Base-by-base conservation (phyloP, 2,797 vertebrate species). In the Tokudaia muenninki region DNA sequence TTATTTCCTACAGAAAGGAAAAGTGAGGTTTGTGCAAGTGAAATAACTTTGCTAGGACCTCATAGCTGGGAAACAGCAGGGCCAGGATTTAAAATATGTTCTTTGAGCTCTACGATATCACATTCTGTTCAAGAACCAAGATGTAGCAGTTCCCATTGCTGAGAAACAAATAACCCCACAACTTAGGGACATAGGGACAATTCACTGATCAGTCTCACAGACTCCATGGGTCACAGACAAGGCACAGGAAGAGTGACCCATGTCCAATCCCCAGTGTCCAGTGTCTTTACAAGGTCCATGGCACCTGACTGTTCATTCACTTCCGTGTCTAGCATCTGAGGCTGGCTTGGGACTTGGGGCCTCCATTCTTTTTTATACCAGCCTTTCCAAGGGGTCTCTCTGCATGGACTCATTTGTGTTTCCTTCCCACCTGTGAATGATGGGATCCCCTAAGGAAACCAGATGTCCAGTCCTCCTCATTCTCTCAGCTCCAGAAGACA, bases 1-100 rank as follows among this genome's bases (percentile, higher is more conserved):
- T 37, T 22, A 22, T 37, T 72, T 72, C n/a, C 52, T 93, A 14
- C 31, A 82, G 77, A 44, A 16, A 77, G 41, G 19, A 55, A 92
- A 80, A 74, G 4, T 29, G 52, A 97, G 65, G 77, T 24, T 79
- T 14, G 72, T 5, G 4, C 13, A 81, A 75, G 41, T 70, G 21
- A 74, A 70, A 44, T 44, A 57, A 70, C 4, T 94, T 65, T 87
- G 26, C 44, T 31, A 79, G 74, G 6, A 24, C 82, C 29, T 59
- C 44, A 67, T 19, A 74, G n/a, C 65, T 72, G 12, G 34, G 47
- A 93, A 92, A 81, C 17, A 14, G 37, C 17, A 59, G 81, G 75
- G 19, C n/a, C 50, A 17, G 34, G 57, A 86, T 94, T 94, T 89
- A n/a, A 81, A 94, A n/a, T 31, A 5, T n/a, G 63, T 34, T 65